Conservation (phyloP, 2,888 invertebrate species). For the Prionchulus punctatus region DNA sequence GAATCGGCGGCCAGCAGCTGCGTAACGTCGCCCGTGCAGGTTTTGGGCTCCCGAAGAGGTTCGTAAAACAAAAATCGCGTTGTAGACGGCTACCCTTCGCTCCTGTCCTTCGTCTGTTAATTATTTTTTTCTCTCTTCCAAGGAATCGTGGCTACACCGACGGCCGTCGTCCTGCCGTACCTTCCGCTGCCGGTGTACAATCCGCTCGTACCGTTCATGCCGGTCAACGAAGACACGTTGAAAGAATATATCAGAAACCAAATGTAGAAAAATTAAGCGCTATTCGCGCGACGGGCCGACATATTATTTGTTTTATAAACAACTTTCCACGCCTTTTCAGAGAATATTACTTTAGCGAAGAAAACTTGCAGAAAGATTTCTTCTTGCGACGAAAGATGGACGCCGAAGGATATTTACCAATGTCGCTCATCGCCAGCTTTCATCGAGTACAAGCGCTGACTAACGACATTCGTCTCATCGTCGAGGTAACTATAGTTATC, state of each 20-base stretch:
- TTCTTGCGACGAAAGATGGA: slow-evolving; percentile 94
- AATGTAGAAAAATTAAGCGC: slow-evolving; percentile 19
- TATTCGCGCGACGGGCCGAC: no score
- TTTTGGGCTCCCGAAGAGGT: background rate
- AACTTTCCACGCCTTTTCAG: slow-evolving; percentile 42
- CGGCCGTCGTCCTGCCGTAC: background rate
- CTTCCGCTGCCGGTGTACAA: slow-evolving; percentile 2
- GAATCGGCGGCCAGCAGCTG: slow-evolving; percentile 6
- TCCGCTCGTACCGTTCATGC: slow-evolving; percentile 8
- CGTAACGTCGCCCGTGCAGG: slow-evolving; percentile 3
- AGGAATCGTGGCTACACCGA: background rate
- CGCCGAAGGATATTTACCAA: slow-evolving; percentile 72
- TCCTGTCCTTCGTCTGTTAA: background rate
- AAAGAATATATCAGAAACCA: slow-evolving; percentile 29
- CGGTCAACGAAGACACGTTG: slow-evolving; percentile 19
- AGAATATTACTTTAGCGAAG: slow-evolving; percentile 96
- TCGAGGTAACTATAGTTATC: slow-evolving; percentile 47
- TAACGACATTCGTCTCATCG: slow-evolving; percentile 61
- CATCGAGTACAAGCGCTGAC: slow-evolving; percentile 77
- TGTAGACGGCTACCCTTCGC: background rate
- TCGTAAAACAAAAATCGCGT: background rate
- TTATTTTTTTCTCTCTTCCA: background rate
- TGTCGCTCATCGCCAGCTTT: slow-evolving; percentile 84
- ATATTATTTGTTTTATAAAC: background rate
- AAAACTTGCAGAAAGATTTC: slow-evolving; percentile 84